Evolutionary conservation across 2,888 invertebrate species (phyloP), one percentile per base, ranked within the genome.

Genomic region (Empis stercorea): DNA sequence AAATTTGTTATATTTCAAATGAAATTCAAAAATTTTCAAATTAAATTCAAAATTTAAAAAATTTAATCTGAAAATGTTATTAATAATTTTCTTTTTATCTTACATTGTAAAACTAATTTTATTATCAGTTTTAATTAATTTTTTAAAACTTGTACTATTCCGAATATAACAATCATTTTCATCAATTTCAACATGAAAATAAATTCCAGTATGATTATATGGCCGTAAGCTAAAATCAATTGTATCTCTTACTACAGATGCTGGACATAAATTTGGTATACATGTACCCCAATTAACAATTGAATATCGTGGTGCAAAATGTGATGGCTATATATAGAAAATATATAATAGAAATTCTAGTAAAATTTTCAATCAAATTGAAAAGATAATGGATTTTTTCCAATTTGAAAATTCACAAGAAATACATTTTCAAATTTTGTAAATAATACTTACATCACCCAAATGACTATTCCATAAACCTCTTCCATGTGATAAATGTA

Each of bases 201-300:
- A 71, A 47, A 82, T 61, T 36, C 78, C 76, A 11, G 76, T 64
- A 1, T 76, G 74, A 50, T 74, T 73, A 59, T 80, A 80, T 40
- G 73, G 73, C 43, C 73, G 71, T 52, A 81, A 59, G 45, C 78
- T 76, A 49, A 74, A 73, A 53, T 74, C 73, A 52, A 82, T 60
- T 50, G 79, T 64, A 34, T 61, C 55, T 9, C 58, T 60, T 2
- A 66, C 61, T 15, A 78, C 79, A 57, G 79, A 76, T 40, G 73
- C 71, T 16, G 73, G 70, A 60, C 83, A 83, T 10, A 75, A 74
- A 4, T 78, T 72, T 2, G 83, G 83, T 43, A 83, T 69, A 59
- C 83, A 84, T 16, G 82, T 64, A 1, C 80, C 83, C 83, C 82
- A 83, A 58, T 80, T 80, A 53, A 78, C 69, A 52, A 80, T 78